phyloP scores from a whole-genome alignment of 2,888 invertebrate species.

The Augiades crinisus region DNA sequence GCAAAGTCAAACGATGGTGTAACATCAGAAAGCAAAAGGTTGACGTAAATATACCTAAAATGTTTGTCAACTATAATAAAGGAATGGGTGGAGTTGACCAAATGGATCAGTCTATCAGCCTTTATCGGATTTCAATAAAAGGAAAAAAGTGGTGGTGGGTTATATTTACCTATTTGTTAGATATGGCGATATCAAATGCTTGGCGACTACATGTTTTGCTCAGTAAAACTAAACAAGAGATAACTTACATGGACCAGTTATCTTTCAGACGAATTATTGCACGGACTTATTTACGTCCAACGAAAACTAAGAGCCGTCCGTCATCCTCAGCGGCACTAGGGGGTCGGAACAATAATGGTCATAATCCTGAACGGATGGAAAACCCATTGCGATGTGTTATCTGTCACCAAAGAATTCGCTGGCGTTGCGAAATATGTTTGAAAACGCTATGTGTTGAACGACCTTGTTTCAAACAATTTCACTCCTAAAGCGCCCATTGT shows the following conservation, averaged over 20 bases:
- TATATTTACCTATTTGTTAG: conserved; percentile 36
- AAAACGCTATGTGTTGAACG: conserved; percentile 35
- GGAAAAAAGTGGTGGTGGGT: conserved; percentile 40
- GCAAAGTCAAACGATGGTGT: conserved; percentile 37
- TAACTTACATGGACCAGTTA: conserved; percentile 32
- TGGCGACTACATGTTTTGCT: conserved; percentile 34
- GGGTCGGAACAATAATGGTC: conserved; percentile 27
- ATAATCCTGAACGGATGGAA: conserved; percentile 33
- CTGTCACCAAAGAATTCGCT: conserved; percentile 31
- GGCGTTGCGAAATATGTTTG: conserved; percentile 33
- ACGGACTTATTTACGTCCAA: conserved; percentile 30
- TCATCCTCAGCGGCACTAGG: conserved; percentile 31
- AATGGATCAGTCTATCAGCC: conserved; percentile 34
- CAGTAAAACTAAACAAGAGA: conserved; percentile 28
- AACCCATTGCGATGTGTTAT: conserved; percentile 32
- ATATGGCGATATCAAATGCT: conserved; percentile 36
- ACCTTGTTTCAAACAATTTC: conserved; percentile 34
- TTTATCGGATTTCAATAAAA: conserved; percentile 30
- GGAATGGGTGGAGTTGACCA: conserved; percentile 38
- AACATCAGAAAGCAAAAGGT: conserved; percentile 30
- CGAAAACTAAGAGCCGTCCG: conserved; percentile 30
- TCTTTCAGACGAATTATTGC: conserved; percentile 30
- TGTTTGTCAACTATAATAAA: conserved; percentile 36
- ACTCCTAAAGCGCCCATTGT: conserved; percentile 32
- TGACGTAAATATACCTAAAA: conserved; percentile 34